Percentiles rank a stretch among this genome's conserved stretches.
phyloP scores from a whole-genome alignment of 2,797 vertebrate species.

The Champsocephalus gunnari region DNA sequence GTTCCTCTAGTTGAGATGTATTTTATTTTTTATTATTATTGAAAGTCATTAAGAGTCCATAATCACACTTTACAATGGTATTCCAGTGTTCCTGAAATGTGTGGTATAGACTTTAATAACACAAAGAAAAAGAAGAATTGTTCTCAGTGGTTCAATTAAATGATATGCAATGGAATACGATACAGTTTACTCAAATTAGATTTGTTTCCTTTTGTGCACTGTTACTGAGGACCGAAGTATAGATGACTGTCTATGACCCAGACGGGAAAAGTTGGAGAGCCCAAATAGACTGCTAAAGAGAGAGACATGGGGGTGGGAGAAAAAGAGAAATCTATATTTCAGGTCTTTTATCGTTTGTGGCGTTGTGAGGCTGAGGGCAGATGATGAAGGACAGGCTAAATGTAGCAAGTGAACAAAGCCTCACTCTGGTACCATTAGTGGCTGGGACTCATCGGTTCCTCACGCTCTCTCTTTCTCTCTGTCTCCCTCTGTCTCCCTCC shows the following conservation, averaged over 20 bases:
- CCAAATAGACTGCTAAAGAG: constrained; percentile 65
- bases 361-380: constrained; percentile 76
- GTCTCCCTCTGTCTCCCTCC: constrained; percentile 57
- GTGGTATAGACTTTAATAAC: neutral
- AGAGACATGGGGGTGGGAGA: constrained; percentile 28
- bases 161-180: constrained; percentile 5
- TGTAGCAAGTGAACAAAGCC: constrained; percentile 86
- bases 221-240: constrained; percentile 33
- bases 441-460: constrained; percentile 77
- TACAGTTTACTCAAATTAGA: neutral
- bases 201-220: neutral
- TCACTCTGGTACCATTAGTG: constrained; percentile 85
- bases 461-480: constrained; percentile 41
- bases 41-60: neutral
- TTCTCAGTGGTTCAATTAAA: neutral
- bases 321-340: constrained; percentile 81
- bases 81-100: constrained; percentile 2
- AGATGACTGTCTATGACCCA: constrained; percentile 56
- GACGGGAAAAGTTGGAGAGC: constrained; percentile 50
- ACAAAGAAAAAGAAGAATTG: neutral
- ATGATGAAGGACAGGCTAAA: constrained; percentile 84
- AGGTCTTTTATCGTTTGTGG: constrained; percentile 83
- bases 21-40: neutral
- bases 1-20: neutral
- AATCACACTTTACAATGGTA: neutral